Percentiles rank a stretch among this genome's conserved stretches.
phyloP scores from a whole-genome alignment of 2,888 invertebrate genomes.

The Callyntrura guangdongensis region DNA sequence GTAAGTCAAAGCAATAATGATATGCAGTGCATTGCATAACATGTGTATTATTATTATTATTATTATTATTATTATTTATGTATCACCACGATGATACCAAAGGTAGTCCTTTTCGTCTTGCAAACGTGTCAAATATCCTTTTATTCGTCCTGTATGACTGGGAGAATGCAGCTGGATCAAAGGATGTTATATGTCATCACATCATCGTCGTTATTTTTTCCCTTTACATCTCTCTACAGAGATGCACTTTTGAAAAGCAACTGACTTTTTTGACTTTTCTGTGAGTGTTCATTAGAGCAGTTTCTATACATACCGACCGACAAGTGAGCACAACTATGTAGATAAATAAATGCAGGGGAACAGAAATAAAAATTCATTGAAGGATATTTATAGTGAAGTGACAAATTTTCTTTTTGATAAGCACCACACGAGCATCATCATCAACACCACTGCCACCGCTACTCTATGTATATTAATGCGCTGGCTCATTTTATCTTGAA shows the following conservation, averaged over 20 bases:
- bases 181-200: constrained; percentile 51
- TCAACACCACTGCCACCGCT: neutral
- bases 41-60: too few relatives aligned
- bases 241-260: constrained; percentile 39
- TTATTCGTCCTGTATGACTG: constrained; percentile 20
- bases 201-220: neutral
- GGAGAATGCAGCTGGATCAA: constrained; percentile 33
- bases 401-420: constrained; percentile 45
- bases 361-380: constrained; percentile 11
- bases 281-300: neutral
- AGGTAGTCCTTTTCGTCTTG: neutral
- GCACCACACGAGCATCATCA: neutral
- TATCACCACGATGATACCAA: neutral
- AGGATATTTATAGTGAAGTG: neutral
- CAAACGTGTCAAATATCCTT: constrained; percentile 52
- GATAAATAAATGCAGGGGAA: constrained; percentile 34
- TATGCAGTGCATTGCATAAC: constrained; percentile 12
- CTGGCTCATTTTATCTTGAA: neutral
- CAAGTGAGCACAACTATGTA: neutral
- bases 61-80: neutral
- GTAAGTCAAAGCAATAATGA: neutral
- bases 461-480: neutral
- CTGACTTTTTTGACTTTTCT: constrained; percentile 27
- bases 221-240: neutral
- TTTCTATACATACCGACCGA: too few relatives aligned